Evolutionary conservation across 2,113 vertebrate genomes (phyloP), one percentile per base, ranked within the genome.

Genomic region (Fregetta grallaria): DNA sequence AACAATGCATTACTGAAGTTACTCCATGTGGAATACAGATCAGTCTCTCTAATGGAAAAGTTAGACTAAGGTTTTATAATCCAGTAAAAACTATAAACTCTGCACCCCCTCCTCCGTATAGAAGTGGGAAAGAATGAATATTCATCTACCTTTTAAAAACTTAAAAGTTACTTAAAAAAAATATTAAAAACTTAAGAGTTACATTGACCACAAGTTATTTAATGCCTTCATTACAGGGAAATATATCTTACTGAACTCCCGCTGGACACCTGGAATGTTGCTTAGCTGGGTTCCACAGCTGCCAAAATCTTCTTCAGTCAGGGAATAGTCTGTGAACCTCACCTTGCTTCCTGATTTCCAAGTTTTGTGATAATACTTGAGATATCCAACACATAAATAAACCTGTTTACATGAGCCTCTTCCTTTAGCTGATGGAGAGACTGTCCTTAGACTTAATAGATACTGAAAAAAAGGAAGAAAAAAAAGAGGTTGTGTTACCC

Each of bases 21-120:
- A 92, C 90, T 82, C 96, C 92, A 84, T 68, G 65, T 84, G 93
- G 92, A 97, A 92, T 96, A 96, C 25, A 56, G 30, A 91, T 15
- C 11, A 93, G 53, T 53, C 25, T 84, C 32, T 71, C 56, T 96
- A 95, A 96, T 96, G 91, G 95, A 96, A 97, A 97, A 95, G 88
- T 96, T 96, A 86, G 61, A 56, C n/a, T 70, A 38, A 59, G 29
- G 38, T 90, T 94, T 95, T 61, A 53, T 78, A 85, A 88, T 81
- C 58, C 36, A 77, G 44, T 61, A 67, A 88, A 89, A 38, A 61
- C 47, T 53, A 77, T 34, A 81, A 92, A 83, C 32, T 75, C 15
- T 6, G 3, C 25, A 15, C 6, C 13, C 6, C 4, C 5, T 79
- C 44, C 71, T 86, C 44, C 75, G 6, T 82, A 36, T 11, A 27